Conservation (phyloP, 2,888 invertebrate species). For the Himalopsyche anomala region DNA sequence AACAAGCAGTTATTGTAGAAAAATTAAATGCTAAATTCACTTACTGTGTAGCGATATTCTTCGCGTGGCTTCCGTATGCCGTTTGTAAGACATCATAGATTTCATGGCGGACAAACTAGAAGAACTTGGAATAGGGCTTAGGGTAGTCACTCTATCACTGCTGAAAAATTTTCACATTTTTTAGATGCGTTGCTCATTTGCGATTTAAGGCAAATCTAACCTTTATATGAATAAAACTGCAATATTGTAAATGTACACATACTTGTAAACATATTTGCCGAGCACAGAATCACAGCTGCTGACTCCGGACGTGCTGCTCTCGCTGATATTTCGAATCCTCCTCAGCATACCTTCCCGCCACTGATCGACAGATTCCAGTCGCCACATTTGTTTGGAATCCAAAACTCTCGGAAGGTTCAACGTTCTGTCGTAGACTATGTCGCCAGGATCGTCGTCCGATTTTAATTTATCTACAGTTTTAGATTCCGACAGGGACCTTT, state of each 20-base stretch:
- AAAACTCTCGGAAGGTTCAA: conserved; percentile 67
- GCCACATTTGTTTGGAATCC: conserved; percentile 68
- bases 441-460: conserved; percentile 68
- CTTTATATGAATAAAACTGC: conserved; percentile 57
- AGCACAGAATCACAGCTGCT: conserved; percentile 88
- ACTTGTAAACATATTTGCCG: conserved; percentile 79
- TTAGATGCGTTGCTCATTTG: no score
- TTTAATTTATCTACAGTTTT: conserved; percentile 81
- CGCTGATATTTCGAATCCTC: conserved; percentile 76
- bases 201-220: background rate
- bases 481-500: conserved; percentile 82
- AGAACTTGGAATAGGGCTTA: conserved; percentile 93
- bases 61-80: conserved; percentile 75
- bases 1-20: no score
- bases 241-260: conserved; percentile 66
- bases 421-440: conserved; percentile 70
- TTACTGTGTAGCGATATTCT: conserved; percentile 79
- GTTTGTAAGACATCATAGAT: conserved; percentile 72
- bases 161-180: conserved; percentile 50
- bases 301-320: conserved; percentile 89
- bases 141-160: conserved; percentile 85
- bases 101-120: conserved; percentile 81
- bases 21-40: conserved; percentile 63
- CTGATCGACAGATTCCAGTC: conserved; percentile 74
- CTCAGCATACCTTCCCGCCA: conserved; percentile 70